phyloP scores from a whole-genome alignment of 2,888 invertebrate genomes.

The Therioaphis trifolii region DNA sequence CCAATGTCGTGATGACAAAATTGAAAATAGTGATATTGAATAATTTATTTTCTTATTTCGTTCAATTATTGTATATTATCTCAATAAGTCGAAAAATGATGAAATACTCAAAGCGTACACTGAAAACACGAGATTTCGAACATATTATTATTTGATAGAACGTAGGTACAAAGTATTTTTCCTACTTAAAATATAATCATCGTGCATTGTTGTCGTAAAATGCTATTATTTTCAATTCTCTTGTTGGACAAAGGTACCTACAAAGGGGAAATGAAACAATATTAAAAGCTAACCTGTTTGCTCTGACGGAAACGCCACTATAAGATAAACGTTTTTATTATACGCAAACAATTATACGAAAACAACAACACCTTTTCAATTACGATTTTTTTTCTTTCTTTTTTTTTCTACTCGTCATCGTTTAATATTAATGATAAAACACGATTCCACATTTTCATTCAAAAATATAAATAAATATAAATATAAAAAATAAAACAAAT shows the following conservation, averaged over 20 bases:
- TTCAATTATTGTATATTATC: too few species aligned
- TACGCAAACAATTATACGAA: too few species aligned
- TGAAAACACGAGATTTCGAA: background rate
- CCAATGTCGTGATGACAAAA: too few species aligned
- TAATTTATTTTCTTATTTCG: too few species aligned
- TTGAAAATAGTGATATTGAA: too few species aligned
- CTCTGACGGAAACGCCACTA: slow-evolving; percentile 13
- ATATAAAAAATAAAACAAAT: too few species aligned
- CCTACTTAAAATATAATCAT: slow-evolving; percentile 22
- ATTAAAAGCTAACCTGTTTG: slow-evolving; percentile 42
- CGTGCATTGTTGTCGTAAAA: slow-evolving; percentile 16
- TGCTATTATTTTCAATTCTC: slow-evolving; percentile 18
- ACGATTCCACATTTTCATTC: background rate
- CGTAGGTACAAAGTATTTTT: background rate
- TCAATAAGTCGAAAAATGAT: too few species aligned
- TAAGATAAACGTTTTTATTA: slow-evolving; percentile 30
- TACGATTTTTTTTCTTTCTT: background rate
- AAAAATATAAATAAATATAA: too few species aligned
- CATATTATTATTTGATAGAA: background rate
- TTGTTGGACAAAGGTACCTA: slow-evolving; percentile 6
- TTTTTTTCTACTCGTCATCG: background rate
- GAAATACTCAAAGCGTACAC: background rate
- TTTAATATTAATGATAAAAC: background rate
- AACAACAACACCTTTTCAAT: slow-evolving; percentile 2
- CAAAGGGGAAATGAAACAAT: slow-evolving; percentile 31